A percentile compares a stretch with the other conserved stretches of the same genome.
Conservation (phyloP, 1,140 invertebrate species). For the Drosophila erecta region DNA sequence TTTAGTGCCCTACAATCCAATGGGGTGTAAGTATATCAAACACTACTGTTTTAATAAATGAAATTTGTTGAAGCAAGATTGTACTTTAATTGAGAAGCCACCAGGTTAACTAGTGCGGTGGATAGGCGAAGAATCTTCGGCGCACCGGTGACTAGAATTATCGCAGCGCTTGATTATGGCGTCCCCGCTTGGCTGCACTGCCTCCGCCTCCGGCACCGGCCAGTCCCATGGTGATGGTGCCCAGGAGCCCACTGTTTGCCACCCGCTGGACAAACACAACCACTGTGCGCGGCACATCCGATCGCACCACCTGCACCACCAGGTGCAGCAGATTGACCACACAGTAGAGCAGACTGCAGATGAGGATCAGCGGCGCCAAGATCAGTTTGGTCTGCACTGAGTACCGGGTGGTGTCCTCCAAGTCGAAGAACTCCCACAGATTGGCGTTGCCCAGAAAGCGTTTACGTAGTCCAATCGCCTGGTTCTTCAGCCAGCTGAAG, state of each 20-base stretch:
- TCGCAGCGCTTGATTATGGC: not conserved
- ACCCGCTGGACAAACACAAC: conserved; percentile 60
- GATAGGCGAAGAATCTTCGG: not conserved
- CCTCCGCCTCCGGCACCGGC: not conserved
- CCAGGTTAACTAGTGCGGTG: not conserved
- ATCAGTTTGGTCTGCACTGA: conserved; percentile 59
- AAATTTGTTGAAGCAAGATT: not conserved
- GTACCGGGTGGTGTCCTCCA: conserved; percentile 59
- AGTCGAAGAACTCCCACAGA: conserved; percentile 68
- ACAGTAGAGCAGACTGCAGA: conserved; percentile 54
- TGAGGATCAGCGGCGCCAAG: conserved; percentile 54
- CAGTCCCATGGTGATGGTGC: conserved; percentile 15
- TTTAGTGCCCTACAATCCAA: not conserved
- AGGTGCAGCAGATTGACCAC: conserved; percentile 57
- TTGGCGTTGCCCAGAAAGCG: conserved; percentile 55
- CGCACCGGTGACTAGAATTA: not conserved
- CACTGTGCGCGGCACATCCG: conserved; percentile 62
- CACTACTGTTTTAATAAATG: not conserved
- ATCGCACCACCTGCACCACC: conserved; percentile 55
- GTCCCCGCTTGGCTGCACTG: not conserved
- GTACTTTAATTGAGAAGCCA: not conserved
- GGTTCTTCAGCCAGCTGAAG: conserved; percentile 63
- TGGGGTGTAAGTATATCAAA: not conserved
- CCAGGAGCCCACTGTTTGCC: conserved; percentile 30
- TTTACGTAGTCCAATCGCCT: conserved; percentile 51